Conservation (phyloP, 1,140 invertebrate species). For the Myzus persicae region DNA sequence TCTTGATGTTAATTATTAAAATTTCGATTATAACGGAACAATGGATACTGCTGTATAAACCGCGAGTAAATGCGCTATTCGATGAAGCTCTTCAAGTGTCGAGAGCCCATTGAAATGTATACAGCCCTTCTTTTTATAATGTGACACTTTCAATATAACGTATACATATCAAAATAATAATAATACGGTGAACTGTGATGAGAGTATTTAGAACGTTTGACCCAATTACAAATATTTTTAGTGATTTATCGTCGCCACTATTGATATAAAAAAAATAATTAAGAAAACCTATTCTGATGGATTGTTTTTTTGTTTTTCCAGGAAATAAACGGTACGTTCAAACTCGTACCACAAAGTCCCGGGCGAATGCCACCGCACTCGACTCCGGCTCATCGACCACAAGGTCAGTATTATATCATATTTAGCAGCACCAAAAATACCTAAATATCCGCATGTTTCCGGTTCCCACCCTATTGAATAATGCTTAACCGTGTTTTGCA, state of each 20-base stretch:
- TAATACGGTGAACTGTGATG: not conserved
- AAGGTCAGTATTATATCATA: not conserved
- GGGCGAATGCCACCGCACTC: slow-evolving; percentile 63
- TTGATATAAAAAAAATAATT: not conserved
- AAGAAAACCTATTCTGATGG: not conserved
- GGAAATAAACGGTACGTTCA: slow-evolving; percentile 67
- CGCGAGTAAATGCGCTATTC: not conserved
- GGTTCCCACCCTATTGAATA: too few species aligned
- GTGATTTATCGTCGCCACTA: not conserved
- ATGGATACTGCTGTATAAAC: not conserved
- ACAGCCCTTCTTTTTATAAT: not conserved
- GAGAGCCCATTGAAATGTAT: slow-evolving; percentile 53
- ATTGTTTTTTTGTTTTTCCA: slow-evolving; percentile 60
- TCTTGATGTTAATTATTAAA: not conserved
- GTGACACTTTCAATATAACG: not conserved
- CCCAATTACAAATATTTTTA: not conserved
- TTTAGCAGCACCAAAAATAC: not conserved
- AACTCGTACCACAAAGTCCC: slow-evolving; percentile 67
- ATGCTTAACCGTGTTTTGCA: not conserved
- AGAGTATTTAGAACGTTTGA: slow-evolving; percentile 14
- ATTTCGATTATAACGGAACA: not conserved
- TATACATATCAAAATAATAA: not conserved
- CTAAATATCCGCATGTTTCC: too few species aligned
- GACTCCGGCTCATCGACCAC: slow-evolving; percentile 40
- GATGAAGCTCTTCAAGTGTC: slow-evolving; percentile 37